phyloP scores from a whole-genome alignment of 2,888 invertebrate genomes.

The Digitonthophagus gazella region DNA sequence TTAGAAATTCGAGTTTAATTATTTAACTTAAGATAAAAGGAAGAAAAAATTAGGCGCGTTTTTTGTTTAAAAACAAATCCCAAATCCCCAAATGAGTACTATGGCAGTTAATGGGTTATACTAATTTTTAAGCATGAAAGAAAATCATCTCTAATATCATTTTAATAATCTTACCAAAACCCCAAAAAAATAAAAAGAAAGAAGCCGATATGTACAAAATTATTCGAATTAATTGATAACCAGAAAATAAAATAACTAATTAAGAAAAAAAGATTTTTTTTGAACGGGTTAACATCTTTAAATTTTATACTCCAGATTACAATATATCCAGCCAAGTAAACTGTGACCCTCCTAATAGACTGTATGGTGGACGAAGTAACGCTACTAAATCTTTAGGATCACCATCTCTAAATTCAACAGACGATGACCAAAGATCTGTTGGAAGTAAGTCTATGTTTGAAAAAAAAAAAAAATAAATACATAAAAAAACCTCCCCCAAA shows the following conservation, averaged over 20 bases:
- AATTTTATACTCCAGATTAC: constrained; percentile 39
- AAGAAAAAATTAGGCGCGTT: too few relatives aligned
- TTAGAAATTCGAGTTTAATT: too few relatives aligned
- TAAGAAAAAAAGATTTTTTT: constrained; percentile 9
- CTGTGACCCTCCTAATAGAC: constrained; percentile 47
- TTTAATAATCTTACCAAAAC: too few relatives aligned
- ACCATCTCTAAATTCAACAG: constrained; percentile 36
- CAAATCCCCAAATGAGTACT: too few relatives aligned
- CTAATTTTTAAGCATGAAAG: too few relatives aligned
- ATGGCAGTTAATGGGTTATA: too few relatives aligned
- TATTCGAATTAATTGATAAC: neutral
- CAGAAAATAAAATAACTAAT: neutral
- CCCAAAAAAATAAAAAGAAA: too few relatives aligned
- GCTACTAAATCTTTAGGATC: constrained; percentile 43
- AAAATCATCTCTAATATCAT: too few relatives aligned
- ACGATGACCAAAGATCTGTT: constrained; percentile 46
- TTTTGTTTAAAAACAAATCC: too few relatives aligned
- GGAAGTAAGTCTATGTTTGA: constrained; percentile 44
- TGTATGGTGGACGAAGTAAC: constrained; percentile 48
- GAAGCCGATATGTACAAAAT: too few relatives aligned
- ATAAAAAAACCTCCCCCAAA: neutral
- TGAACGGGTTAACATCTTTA: neutral
- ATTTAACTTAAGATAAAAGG: too few relatives aligned
- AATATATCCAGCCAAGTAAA: constrained; percentile 47
- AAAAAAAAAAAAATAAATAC: neutral